Evolutionary conservation across 2,797 vertebrate genomes (phyloP).

Genomic region (Pipistrellus pygmaeus): DNA sequence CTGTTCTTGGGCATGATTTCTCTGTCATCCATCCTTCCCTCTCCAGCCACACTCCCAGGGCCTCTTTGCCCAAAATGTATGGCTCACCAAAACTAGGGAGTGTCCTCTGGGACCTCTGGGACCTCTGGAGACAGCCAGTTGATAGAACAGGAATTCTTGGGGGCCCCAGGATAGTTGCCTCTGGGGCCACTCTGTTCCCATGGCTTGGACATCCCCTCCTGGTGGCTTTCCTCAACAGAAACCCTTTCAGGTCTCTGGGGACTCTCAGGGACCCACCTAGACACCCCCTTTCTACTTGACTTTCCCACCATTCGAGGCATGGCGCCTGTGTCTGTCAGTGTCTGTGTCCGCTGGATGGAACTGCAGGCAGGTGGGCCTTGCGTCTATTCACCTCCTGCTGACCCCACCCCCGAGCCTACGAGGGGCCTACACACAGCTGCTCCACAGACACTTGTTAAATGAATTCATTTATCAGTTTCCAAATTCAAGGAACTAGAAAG

Average conservation of each 20-base stretch:
- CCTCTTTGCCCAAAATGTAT: background rate
- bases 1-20: background rate
- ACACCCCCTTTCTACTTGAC: background rate
- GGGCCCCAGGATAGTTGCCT: rapidly evolving
- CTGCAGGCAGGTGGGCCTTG: too few species aligned
- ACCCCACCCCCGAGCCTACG: rapidly evolving
- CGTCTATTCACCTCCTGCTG: rapidly evolving
- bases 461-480: background rate
- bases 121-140: background rate
- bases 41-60: too few species aligned
- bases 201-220: background rate
- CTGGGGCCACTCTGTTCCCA: background rate
- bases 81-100: background rate
- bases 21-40: too few species aligned
- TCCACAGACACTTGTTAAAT: rapidly evolving
- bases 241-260: background rate
- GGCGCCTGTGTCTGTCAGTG: rapidly evolving
- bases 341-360: rapidly evolving
- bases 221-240: background rate
- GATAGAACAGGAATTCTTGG: background rate
- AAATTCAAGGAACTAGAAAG: background rate
- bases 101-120: background rate
- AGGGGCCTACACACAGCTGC: background rate
- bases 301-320: rapidly evolving
- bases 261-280: background rate